Base-by-base conservation (phyloP, 2,797 vertebrate species). In the Corythornis leucogaster region DNA sequence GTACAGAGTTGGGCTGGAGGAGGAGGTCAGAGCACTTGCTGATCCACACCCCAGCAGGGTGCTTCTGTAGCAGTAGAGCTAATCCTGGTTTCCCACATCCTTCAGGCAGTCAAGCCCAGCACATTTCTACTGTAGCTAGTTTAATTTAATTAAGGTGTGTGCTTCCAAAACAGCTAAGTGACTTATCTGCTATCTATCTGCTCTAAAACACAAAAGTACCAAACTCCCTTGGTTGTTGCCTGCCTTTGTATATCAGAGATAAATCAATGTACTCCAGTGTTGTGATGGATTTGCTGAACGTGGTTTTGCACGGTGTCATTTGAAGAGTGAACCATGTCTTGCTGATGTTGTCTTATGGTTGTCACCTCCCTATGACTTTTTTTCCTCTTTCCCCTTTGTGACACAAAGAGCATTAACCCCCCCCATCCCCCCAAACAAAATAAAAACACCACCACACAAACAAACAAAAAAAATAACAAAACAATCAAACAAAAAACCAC, bases 241-340 rank as follows among this genome's bases (percentile, higher is more conserved):
- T 88, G 76, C 38, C 46, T 89, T 88, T 85, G 71, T 42, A 46
- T 19, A 71, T 53, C 70, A 66, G 50, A 79, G 63, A 62, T 26
- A 74, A 85, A 79, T 76, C 66, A n/a, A 6, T 21, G 24, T 17
- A 11, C 3, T 7, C 58, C 59, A 73, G 6, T 28, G 57, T 58
- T 48, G 40, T 16, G 63, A 57, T 78, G 42, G 18, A 10, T 85
- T 90, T 11, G 2, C 51, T 42, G 74, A 53, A 90, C 51, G 22
- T 3, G 0, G 33, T 94, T 93, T 89, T 28, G 12, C 42, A 50
- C 1, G 3, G 50, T 76, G 53, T 68, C 21, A 28, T 84, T 69
- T 71, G 84, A 61, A 81, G 93, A 90, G 54, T 57, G 57, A 79
- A 70, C n/a, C 81, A 20, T 75, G 35, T 63, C 73, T 89, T 89